Evolutionary conservation across 2,888 invertebrate genomes (phyloP).

Genomic region (Chaetogeoica ovagalla): DNA sequence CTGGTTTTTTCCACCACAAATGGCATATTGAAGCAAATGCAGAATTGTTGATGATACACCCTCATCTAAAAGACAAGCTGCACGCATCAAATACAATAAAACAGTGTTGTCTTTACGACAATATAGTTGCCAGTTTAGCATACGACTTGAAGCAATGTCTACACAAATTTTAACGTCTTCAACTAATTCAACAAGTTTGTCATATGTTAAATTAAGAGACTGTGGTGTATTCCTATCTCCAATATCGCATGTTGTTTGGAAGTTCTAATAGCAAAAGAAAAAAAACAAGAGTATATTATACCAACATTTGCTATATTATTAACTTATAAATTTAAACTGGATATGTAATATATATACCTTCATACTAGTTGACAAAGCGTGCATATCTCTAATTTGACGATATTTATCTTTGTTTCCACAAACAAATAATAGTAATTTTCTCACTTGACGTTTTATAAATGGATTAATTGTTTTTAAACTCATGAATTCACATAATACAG

Average conservation of each 20-base stretch:
- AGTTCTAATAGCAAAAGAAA: constrained; percentile 35
- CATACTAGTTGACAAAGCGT: constrained; percentile 87
- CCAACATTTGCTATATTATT: constrained; percentile 1
- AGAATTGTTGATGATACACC: constrained; percentile 86
- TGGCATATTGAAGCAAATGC: constrained; percentile 85
- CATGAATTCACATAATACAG: constrained; percentile 88
- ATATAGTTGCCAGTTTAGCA: constrained; percentile 93
- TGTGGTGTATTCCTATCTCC: constrained; percentile 72
- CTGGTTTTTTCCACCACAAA: constrained; percentile 66
- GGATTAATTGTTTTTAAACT: constrained; percentile 68
- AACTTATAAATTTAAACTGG: background rate
- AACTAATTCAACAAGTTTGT: constrained; percentile 88
- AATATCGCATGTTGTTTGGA: constrained; percentile 90
- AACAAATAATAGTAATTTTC: constrained; percentile 87
- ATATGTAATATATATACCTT: constrained; percentile 62
- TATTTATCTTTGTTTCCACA: constrained; percentile 96
- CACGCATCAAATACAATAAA: constrained; percentile 69
- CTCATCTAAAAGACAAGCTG: constrained; percentile 85
- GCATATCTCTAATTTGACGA: constrained; percentile 88
- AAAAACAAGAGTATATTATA: too few relatives aligned
- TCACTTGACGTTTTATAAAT: constrained; percentile 82
- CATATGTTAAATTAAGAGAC: constrained; percentile 64
- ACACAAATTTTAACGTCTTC: constrained; percentile 93
- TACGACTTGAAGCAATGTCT: constrained; percentile 87
- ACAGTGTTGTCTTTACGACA: constrained; percentile 75